These are phyloP conservation scores for Emydura subglobosa DNA, from an alignment of 2,113 vertebrate genomes.

Conservation along the genomic window DNA sequence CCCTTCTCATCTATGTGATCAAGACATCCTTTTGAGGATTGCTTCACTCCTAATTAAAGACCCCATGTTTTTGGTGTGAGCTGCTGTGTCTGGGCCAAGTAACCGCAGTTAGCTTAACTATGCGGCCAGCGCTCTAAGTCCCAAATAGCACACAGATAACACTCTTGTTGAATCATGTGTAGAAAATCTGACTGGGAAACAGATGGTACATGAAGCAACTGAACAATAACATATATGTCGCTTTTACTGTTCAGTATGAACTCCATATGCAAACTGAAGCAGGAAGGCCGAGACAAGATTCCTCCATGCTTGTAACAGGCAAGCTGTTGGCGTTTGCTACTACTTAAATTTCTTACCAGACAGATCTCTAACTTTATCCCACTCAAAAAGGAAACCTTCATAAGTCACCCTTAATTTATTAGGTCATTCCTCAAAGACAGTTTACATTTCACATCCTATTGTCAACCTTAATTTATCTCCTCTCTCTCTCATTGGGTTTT, in stretches of 20 bases:
- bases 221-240: fast-evolving
- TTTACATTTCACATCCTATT: neutral
- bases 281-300: neutral
- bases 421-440: conserved; percentile 21
- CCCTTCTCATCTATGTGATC: fast-evolving
- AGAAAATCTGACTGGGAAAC: neutral
- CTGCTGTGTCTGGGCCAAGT: neutral
- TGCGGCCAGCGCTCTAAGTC: neutral
- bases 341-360: neutral
- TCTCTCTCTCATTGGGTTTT: neutral
- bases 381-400: neutral
- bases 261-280: neutral
- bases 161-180: neutral
- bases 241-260: neutral
- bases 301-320: neutral
- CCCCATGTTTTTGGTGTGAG: conserved; percentile 2
- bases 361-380: neutral
- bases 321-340: neutral
- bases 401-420: conserved; percentile 49
- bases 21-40: neutral
- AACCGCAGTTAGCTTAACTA: neutral
- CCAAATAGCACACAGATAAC: neutral
- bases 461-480: conserved; percentile 42
- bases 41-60: neutral
- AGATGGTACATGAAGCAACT: neutral